Percentiles rank a stretch among this genome's conserved stretches.
These are phyloP conservation scores for Sesamia nonagrioides DNA, from an alignment of 1,140 invertebrate genomes.

Conservation along the genomic window DNA sequence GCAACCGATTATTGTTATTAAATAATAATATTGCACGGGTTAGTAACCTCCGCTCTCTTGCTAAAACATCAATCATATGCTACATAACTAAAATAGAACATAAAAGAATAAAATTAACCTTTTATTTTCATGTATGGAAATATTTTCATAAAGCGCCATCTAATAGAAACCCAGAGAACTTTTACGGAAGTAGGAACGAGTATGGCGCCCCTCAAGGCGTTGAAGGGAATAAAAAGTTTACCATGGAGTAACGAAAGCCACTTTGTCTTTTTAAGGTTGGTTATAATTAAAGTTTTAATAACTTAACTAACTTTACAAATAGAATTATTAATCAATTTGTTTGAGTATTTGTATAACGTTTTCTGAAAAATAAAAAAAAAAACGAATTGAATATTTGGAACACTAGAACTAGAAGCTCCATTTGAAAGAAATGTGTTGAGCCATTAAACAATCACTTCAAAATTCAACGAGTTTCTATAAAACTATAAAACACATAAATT, in stretches of 20 bases:
- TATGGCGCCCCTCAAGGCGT: neutral
- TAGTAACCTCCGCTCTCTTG: neutral
- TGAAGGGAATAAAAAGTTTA: neutral
- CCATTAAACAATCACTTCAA: too few relatives aligned
- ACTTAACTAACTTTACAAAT: too few relatives aligned
- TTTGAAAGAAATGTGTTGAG: too few relatives aligned
- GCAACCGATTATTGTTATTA: neutral
- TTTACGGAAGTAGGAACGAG: constrained; percentile 33
- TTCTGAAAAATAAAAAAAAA: too few relatives aligned
- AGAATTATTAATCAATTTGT: too few relatives aligned
- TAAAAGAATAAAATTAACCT: neutral
- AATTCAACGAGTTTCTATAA: too few relatives aligned
- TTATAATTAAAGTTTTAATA: too few relatives aligned
- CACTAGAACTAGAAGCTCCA: too few relatives aligned
- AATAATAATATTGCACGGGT: neutral
- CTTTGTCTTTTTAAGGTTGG: neutral
- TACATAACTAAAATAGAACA: neutral
- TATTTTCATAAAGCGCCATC: constrained; percentile 59
- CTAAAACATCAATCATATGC: too few relatives aligned
- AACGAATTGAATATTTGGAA: too few relatives aligned
- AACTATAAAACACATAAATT: neutral
- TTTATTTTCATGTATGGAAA: neutral
- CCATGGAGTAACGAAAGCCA: neutral
- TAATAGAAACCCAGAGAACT: constrained; percentile 54
- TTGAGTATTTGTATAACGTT: too few relatives aligned